Evolutionary conservation across 1,140 invertebrate species (phyloP).

Genomic region (Papilio polyxenes): DNA sequence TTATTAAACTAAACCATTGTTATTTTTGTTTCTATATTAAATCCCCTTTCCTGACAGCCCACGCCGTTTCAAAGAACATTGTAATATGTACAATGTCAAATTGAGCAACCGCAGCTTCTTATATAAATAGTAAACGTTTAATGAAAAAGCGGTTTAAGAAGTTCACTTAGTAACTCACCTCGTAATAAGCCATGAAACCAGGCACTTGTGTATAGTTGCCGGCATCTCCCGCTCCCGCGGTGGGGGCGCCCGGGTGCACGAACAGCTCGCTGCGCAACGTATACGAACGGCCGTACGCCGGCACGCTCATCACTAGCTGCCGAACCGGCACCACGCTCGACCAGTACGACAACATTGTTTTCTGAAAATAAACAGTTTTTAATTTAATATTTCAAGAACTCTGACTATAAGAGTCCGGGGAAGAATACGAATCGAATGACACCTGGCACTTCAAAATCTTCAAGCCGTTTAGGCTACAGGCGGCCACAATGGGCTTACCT

Average conservation of each 20-base stretch:
- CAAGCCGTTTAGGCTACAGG: neutral
- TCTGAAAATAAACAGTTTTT: conserved; percentile 49
- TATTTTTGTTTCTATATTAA: too few relatives aligned
- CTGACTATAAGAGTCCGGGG: neutral
- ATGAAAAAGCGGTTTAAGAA: too few relatives aligned
- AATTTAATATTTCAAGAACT: too few relatives aligned
- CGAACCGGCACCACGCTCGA: conserved; percentile 51
- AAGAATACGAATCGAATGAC: neutral
- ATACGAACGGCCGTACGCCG: conserved; percentile 79
- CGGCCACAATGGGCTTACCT: too few relatives aligned
- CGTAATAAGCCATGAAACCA: conserved; percentile 88
- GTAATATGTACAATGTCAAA: too few relatives aligned
- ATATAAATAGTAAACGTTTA: too few relatives aligned
- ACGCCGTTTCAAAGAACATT: too few relatives aligned
- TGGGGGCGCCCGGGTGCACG: conserved; percentile 77
- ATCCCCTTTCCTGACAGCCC: too few relatives aligned
- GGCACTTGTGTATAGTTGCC: conserved; percentile 84
- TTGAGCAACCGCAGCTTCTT: too few relatives aligned
- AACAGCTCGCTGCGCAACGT: conserved; percentile 81
- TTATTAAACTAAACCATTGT: too few relatives aligned
- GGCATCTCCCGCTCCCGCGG: conserved; percentile 82
- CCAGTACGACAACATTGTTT: conserved; percentile 66
- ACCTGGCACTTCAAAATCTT: neutral
- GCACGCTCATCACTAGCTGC: conserved; percentile 63
- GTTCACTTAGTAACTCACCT: conserved; percentile 66